phyloP scores from a whole-genome alignment of 2,888 invertebrate genomes.

The Polymixis flavicincta region DNA sequence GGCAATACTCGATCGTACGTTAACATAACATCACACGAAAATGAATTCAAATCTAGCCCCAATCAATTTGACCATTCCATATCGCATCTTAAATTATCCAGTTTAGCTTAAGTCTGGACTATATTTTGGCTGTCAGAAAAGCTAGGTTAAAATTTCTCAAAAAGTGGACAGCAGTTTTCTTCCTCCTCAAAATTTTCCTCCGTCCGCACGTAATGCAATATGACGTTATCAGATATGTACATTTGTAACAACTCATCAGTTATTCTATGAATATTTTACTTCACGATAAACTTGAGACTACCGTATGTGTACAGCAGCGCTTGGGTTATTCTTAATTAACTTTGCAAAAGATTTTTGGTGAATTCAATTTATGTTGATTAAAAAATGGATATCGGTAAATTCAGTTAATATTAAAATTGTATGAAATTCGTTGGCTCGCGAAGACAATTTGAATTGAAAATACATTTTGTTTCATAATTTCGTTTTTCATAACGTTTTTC shows the following conservation, averaged over 20 bases:
- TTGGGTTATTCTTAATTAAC: slow-evolving; percentile 44
- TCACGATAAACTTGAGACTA: slow-evolving; percentile 34
- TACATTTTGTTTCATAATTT: slow-evolving; percentile 1
- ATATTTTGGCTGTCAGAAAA: neutral
- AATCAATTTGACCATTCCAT: neutral
- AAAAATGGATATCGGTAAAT: slow-evolving; percentile 14
- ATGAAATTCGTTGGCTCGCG: neutral
- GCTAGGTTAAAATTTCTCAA: neutral
- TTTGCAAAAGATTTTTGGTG: slow-evolving; percentile 34
- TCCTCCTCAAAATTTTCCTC: neutral
- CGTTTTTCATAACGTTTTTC: neutral
- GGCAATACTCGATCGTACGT: neutral
- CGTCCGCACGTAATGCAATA: slow-evolving; percentile 31
- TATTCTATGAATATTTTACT: slow-evolving; percentile 70
- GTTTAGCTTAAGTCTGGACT: neutral
- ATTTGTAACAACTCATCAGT: slow-evolving; percentile 52
- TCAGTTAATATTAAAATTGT: slow-evolving; percentile 19
- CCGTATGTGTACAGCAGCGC: neutral
- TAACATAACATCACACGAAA: neutral
- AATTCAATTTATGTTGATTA: slow-evolving; percentile 19
- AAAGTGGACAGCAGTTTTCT: neutral
- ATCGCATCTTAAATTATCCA: neutral
- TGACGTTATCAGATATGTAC: slow-evolving; percentile 40
- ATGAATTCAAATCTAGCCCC: neutral
- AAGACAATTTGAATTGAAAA: slow-evolving; percentile 7